Evolutionary conservation across 2,888 invertebrate genomes (phyloP).

Genomic region (Agriotes lineatus): DNA sequence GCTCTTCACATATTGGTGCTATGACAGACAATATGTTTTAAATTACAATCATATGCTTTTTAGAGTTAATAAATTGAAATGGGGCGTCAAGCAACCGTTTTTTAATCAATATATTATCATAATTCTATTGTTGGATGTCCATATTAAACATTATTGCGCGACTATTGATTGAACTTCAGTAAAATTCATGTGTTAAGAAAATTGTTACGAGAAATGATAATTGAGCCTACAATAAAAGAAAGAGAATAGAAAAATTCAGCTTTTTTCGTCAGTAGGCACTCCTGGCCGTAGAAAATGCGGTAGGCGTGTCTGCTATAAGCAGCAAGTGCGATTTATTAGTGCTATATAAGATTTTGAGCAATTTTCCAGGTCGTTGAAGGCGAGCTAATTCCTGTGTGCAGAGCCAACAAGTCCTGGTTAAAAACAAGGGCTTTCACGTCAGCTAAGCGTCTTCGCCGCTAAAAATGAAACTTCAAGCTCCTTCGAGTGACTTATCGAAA

Average conservation of each 20-base stretch:
- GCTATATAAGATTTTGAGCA: constrained; percentile 30
- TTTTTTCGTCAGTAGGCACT: neutral
- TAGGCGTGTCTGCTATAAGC: constrained; percentile 20
- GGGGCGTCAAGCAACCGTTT: too few species aligned
- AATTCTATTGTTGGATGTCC: too few species aligned
- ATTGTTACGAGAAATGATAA: too few species aligned
- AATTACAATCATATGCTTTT: too few species aligned
- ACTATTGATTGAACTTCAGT: too few species aligned
- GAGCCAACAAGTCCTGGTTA: constrained; percentile 36
- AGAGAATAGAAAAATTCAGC: neutral
- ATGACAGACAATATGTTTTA: too few species aligned
- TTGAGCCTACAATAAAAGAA: too few species aligned
- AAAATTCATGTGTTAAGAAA: too few species aligned
- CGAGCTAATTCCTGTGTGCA: constrained; percentile 37
- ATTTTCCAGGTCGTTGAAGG: constrained; percentile 36
- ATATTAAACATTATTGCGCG: too few species aligned
- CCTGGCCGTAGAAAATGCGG: constrained; percentile 14
- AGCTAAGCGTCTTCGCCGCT: constrained; percentile 15
- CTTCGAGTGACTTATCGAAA: constrained; percentile 42
- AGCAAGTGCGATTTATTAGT: constrained; percentile 26
- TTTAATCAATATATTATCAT: too few species aligned
- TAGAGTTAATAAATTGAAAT: too few species aligned
- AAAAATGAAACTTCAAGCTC: constrained; percentile 33
- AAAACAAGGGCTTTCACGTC: constrained; percentile 34
- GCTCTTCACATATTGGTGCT: too few species aligned